Evolutionary conservation across 1,140 invertebrate species (phyloP), one percentile per base, ranked within the genome.

Genomic region (Anastrepha ludens): DNA sequence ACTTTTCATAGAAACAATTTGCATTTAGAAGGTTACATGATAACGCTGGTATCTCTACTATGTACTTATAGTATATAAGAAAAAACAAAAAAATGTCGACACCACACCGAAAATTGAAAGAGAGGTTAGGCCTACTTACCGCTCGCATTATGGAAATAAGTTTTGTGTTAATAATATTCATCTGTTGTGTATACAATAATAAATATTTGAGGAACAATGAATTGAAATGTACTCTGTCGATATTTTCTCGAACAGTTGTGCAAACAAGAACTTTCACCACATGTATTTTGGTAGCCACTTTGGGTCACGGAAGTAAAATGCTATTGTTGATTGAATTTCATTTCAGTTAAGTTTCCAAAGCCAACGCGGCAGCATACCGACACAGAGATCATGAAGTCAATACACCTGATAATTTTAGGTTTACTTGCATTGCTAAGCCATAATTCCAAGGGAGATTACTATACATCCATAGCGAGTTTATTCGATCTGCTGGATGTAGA

Each of bases 381-480:
- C 11, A 1, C 60, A 15, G 13, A 47, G 67, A 47, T n/a, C 44
- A 81, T 81, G 74, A 81, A 81, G n/a, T 8, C 47, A 6, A 7
- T 20, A 55, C 47, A 81, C 4, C 7, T 55, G 11, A 8, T 81
- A 55, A 3, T 50, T 55, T 50, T 55, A 81, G 17, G 15, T 0
- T 5, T 81, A n/a, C 20, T 55, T 1, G 29, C 74, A 17, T 2
- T 81, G 11, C 20, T 55, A 5, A 58, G 44, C 20, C 8, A 9
- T 9, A 55, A 81, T 55, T 17, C 41, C 7, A 86, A 70, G 8
- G 44, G 50, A 41, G 87, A 88, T 64, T 88, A 88, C 47, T 88
- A 86, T 55, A 60, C 87, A 6, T 88, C 87, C 11, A 58, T 88
- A 0, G 7, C 59, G 44, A 59, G 85, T 62, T 55, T 88, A 58